Evolutionary conservation across 2,113 vertebrate species (phyloP).

Genomic region (Nematolebias whitei): DNA sequence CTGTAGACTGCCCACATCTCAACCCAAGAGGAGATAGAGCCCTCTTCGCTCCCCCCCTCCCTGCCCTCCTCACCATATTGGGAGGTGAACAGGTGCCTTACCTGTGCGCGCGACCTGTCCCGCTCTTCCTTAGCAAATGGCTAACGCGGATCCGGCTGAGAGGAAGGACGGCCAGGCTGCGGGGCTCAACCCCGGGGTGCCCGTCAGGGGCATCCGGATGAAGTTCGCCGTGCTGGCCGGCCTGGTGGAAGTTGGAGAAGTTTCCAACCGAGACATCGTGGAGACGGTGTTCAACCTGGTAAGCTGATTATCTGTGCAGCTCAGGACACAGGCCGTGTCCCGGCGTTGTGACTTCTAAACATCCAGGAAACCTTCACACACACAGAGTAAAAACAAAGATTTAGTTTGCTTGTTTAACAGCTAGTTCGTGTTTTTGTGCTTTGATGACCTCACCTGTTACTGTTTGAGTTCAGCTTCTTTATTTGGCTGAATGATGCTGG

Average conservation of each 20-base stretch:
- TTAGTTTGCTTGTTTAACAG: too few relatives aligned
- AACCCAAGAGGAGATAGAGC: constrained; percentile 44
- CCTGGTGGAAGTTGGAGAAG: constrained; percentile 94
- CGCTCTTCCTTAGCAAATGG: constrained; percentile 66
- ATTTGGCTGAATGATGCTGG: too few relatives aligned
- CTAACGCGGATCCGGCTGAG: constrained; percentile 69
- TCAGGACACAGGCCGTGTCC: constrained; percentile 54
- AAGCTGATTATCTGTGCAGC: constrained; percentile 75
- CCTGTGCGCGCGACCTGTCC: constrained; percentile 76
- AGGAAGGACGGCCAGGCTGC: constrained; percentile 57
- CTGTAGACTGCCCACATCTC: constrained; percentile 44
- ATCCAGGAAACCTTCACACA: constrained; percentile 13
- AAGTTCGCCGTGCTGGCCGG: constrained; percentile 95
- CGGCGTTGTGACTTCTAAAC: constrained; percentile 26
- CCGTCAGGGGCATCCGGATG: constrained; percentile 93
- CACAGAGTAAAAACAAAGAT: too few relatives aligned
- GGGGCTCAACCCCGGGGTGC: constrained; percentile 86
- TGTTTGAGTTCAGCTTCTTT: too few relatives aligned
- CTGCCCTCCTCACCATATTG: constrained; percentile 25
- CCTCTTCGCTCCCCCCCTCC: constrained; percentile 25
- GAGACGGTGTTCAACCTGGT: constrained; percentile 98
- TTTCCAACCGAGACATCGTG: constrained; percentile 91
- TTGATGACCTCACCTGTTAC: too few relatives aligned
- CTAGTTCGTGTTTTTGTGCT: too few relatives aligned
- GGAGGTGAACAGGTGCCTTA: constrained; percentile 82